Evolutionary conservation across 2,113 vertebrate genomes (phyloP).

Genomic region (Suncus etruscus): DNA sequence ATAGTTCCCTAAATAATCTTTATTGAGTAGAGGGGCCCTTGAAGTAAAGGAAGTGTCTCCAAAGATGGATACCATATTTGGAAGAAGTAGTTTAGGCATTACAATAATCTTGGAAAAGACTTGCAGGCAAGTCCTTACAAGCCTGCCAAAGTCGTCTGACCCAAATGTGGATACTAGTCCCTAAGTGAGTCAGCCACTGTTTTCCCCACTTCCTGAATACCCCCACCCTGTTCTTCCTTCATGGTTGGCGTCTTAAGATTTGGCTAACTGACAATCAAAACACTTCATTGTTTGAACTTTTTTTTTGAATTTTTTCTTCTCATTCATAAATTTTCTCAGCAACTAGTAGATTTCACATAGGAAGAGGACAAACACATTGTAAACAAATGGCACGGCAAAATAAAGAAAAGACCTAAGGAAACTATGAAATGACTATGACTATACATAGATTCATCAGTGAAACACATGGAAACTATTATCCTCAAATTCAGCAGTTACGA

Average conservation of each 20-base stretch:
- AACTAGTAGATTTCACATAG: slow-evolving; percentile 3
- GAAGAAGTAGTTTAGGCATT: not conserved
- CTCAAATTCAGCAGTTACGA: slow-evolving; percentile 54
- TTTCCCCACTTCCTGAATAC: not conserved
- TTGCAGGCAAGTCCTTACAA: not conserved
- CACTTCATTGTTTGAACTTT: not conserved
- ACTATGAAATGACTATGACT: slow-evolving; percentile 50
- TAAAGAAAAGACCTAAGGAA: slow-evolving; percentile 43
- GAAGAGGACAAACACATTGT: slow-evolving; percentile 45
- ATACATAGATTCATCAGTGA: slow-evolving; percentile 67
- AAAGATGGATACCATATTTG: not conserved
- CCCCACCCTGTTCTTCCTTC: slow-evolving; percentile 30
- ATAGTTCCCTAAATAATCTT: slow-evolving; percentile 29
- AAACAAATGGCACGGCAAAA: slow-evolving; percentile 63
- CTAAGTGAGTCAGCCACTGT: slow-evolving; percentile 7
- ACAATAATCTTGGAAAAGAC: slow-evolving; percentile 9
- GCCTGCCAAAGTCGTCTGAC: not conserved
- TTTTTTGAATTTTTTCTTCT: too few relatives aligned
- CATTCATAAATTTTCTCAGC: slow-evolving; percentile 46
- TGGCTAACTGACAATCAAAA: not conserved
- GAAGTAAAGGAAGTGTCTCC: slow-evolving; percentile 45
- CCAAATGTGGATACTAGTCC: not conserved
- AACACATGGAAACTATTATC: slow-evolving; percentile 69
- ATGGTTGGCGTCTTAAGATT: not conserved
- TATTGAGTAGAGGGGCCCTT: too few relatives aligned